phyloP scores from a whole-genome alignment of 2,113 vertebrate genomes.

The Dinomys branickii region DNA sequence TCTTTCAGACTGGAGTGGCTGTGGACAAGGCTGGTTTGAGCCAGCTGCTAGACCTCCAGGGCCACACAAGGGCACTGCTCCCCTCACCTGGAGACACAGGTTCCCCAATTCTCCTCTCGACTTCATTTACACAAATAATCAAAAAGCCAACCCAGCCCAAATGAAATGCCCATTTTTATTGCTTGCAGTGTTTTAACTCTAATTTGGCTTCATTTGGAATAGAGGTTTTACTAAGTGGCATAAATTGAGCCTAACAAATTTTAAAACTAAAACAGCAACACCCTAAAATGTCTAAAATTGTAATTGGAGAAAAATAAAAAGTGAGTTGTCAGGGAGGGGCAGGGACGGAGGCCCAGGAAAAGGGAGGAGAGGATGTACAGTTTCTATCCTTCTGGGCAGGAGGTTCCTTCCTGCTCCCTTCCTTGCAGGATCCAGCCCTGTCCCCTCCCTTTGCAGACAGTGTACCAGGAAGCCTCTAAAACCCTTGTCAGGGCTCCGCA shows the following conservation, averaged over 20 bases:
- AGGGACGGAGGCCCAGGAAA: background rate
- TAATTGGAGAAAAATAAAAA: constrained; percentile 78
- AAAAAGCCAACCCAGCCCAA: constrained; percentile 69
- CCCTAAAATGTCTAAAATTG: constrained; percentile 75
- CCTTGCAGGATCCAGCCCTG: background rate
- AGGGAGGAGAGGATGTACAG: constrained; percentile 43
- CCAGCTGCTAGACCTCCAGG: background rate
- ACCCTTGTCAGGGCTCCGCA: background rate
- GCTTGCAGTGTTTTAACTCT: constrained; percentile 74
- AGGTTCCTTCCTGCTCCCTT: constrained; percentile 35
- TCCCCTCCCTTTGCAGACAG: background rate
- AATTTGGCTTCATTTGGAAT: constrained; percentile 80
- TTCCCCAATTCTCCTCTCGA: background rate
- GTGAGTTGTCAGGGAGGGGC: constrained; percentile 48
- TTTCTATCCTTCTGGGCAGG: constrained; percentile 46
- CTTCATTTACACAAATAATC: constrained; percentile 65
- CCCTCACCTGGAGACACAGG: background rate
- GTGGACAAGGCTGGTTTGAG: background rate
- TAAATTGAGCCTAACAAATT: constrained; percentile 83
- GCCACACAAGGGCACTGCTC: background rate
- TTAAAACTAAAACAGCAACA: constrained; percentile 80
- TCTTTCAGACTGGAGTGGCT: background rate
- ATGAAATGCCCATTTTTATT: constrained; percentile 75
- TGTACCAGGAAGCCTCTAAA: constrained; percentile 30
- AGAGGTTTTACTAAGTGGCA: constrained; percentile 83